Evolutionary conservation across 2,797 vertebrate genomes (phyloP).

Genomic region (Arnoldichthys spilopterus): DNA sequence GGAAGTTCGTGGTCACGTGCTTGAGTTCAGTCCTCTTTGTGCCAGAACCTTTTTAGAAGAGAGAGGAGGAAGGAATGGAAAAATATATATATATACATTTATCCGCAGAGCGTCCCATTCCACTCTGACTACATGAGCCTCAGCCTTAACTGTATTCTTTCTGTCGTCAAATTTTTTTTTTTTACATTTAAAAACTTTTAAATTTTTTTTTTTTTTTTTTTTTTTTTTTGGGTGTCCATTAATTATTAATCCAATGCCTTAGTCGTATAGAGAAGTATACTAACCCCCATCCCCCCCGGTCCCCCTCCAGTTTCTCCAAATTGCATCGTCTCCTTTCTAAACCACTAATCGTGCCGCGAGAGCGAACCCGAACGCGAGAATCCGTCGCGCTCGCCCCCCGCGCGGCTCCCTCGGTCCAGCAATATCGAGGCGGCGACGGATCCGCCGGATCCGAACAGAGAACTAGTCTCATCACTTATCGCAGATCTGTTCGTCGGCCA

Average conservation of each 20-base stretch:
- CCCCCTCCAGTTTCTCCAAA: not conserved
- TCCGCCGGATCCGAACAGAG: constrained; percentile 45
- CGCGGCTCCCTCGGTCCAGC: constrained; percentile 48
- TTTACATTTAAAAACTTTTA: not conserved
- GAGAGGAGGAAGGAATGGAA: not conserved
- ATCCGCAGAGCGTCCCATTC: constrained; percentile 75
- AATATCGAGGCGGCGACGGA: constrained; percentile 27
- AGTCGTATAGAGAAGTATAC: constrained; percentile 63
- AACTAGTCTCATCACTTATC: constrained; percentile 62
- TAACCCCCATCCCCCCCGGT: constrained; percentile 51
- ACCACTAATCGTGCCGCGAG: constrained; percentile 72
- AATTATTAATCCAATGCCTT: no score
- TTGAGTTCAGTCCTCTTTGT: constrained; percentile 48
- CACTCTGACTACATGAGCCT: constrained; percentile 68
- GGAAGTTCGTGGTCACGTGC: constrained; percentile 24
- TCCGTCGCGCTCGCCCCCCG: constrained; percentile 35
- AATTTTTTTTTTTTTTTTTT: not conserved
- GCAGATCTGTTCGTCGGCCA: constrained; percentile 38
- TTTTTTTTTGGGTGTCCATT: constrained; percentile 36
- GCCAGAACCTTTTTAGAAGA: constrained; percentile 49
- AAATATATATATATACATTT: no score
- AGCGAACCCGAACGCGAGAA: constrained; percentile 56
- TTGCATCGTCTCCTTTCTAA: constrained; percentile 61
- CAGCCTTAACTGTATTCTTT: constrained; percentile 75
- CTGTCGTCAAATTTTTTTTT: constrained; percentile 37